These are phyloP conservation scores for Rhodophaea formosa DNA, from an alignment of 2,888 invertebrate species.

Conservation along the genomic window DNA sequence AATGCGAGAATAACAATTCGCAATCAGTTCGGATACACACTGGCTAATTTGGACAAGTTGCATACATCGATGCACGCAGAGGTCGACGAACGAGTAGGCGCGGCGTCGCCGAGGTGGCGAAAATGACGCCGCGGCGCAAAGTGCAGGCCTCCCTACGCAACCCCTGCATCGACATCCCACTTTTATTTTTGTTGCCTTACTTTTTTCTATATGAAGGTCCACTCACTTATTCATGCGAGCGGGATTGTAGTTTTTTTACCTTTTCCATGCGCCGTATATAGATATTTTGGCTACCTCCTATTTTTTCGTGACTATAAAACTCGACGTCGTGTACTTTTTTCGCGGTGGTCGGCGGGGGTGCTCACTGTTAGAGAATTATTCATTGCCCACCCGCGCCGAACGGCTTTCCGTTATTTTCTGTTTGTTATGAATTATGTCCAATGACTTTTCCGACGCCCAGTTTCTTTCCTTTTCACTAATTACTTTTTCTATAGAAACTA, in stretches of 20 bases:
- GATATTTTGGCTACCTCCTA: slow-evolving; percentile 78
- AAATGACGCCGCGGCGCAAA: slow-evolving; percentile 28
- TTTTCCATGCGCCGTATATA: slow-evolving; percentile 74
- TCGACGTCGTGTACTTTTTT: slow-evolving; percentile 76
- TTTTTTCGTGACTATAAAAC: slow-evolving; percentile 79
- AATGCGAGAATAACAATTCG: neutral
- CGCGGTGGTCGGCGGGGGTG: slow-evolving; percentile 70
- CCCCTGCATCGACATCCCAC: slow-evolving; percentile 41
- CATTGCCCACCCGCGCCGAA: slow-evolving; percentile 79
- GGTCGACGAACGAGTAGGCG: slow-evolving; percentile 14
- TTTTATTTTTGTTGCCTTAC: slow-evolving; percentile 63
- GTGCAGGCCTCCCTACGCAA: slow-evolving; percentile 32
- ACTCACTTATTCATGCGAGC: slow-evolving; percentile 79
- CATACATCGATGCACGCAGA: neutral
- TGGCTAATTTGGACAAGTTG: neutral
- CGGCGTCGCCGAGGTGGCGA: slow-evolving; percentile 28
- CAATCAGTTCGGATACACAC: neutral
- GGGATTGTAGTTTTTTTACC: slow-evolving; percentile 73
- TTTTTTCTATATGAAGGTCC: slow-evolving; percentile 75
- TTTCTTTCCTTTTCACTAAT: slow-evolving; percentile 77
- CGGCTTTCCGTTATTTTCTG: slow-evolving; percentile 78
- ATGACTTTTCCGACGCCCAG: slow-evolving; percentile 75
- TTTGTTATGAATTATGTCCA: slow-evolving; percentile 81
- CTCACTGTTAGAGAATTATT: slow-evolving; percentile 80
- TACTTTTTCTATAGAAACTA: slow-evolving; percentile 73